Percentiles rank a stretch among this genome's conserved stretches.
These are phyloP conservation scores for Drosophila setifemur DNA, from an alignment of 1,140 invertebrate genomes.

Conservation along the genomic window DNA sequence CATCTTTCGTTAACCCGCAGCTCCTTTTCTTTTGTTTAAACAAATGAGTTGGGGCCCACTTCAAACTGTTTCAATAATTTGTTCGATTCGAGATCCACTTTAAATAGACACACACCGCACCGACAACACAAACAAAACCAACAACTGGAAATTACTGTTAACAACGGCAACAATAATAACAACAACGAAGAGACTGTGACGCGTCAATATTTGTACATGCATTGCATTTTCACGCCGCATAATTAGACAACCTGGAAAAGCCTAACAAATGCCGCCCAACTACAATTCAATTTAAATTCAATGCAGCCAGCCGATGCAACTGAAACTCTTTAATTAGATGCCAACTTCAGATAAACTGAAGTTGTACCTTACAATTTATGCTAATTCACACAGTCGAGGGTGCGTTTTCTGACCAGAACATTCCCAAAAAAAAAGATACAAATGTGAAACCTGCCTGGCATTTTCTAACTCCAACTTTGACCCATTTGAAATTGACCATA, in stretches of 20 bases:
- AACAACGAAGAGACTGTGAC: slow-evolving; percentile 26
- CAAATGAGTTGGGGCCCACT: slow-evolving; percentile 38
- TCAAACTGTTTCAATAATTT: slow-evolving; percentile 45
- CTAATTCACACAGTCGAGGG: slow-evolving; percentile 27
- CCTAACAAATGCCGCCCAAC: slow-evolving; percentile 23
- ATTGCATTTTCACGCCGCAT: slow-evolving; percentile 77
- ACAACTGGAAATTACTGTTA: slow-evolving; percentile 40
- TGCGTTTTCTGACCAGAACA: not conserved
- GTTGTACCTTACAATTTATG: slow-evolving; percentile 42
- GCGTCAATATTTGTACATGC: slow-evolving; percentile 74
- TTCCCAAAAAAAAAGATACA: slow-evolving; percentile 2
- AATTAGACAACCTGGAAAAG: slow-evolving; percentile 51
- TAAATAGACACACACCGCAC: slow-evolving; percentile 61
- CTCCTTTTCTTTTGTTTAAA: slow-evolving; percentile 43
- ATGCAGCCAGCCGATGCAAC: slow-evolving; percentile 16
- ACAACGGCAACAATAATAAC: slow-evolving; percentile 40
- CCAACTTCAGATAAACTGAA: slow-evolving; percentile 50
- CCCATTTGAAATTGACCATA: slow-evolving; percentile 73
- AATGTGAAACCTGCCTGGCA: slow-evolving; percentile 44
- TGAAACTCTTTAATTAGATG: slow-evolving; percentile 62
- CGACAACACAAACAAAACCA: slow-evolving; percentile 23
- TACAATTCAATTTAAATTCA: slow-evolving; percentile 63
- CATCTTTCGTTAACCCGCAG: slow-evolving; percentile 5
- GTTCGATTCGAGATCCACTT: slow-evolving; percentile 56
- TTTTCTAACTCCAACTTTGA: slow-evolving; percentile 41